phyloP scores from a whole-genome alignment of 2,797 vertebrate genomes.

The Pipistrellus pipistrellus region DNA sequence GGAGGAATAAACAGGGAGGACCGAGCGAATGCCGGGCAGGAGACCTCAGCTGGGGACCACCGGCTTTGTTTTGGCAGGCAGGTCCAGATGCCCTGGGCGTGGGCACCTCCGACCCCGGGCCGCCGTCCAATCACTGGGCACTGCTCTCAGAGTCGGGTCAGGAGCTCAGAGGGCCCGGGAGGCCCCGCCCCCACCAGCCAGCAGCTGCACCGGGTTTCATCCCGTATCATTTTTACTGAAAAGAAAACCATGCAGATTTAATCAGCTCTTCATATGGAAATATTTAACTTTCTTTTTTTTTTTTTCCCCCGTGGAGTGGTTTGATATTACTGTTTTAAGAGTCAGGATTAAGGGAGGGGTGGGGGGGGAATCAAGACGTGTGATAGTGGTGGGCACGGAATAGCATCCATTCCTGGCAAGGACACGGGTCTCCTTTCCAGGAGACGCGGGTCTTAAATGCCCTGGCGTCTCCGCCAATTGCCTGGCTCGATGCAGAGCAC shows the following conservation, averaged over 20 bases:
- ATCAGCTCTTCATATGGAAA: constrained; percentile 91
- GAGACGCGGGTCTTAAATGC: constrained; percentile 88
- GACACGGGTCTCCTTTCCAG: constrained; percentile 86
- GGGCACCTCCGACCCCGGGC: constrained; percentile 68
- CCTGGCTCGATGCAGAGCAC: constrained; percentile 87
- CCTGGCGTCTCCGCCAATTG: constrained; percentile 88
- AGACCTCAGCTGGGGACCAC: background rate
- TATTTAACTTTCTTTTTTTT: constrained; percentile 89
- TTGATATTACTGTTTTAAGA: constrained; percentile 91
- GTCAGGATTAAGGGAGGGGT: constrained; percentile 75
- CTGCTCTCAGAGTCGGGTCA: constrained; percentile 67
- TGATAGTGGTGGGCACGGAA: constrained; percentile 87
- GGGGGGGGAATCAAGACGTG: constrained; percentile 81
- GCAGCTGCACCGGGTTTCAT: constrained; percentile 87
- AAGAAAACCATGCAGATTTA: constrained; percentile 91
- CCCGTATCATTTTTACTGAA: constrained; percentile 90
- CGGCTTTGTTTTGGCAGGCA: background rate
- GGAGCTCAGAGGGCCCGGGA: constrained; percentile 82
- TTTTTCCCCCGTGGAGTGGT: constrained; percentile 85
- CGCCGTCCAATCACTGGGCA: constrained; percentile 5
- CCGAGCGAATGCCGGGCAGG: accelerated
- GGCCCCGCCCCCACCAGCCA: constrained; percentile 84
- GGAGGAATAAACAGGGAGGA: background rate
- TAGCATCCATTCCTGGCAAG: constrained; percentile 87
- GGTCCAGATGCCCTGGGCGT: constrained; percentile 42